Evolutionary conservation across 2,113 vertebrate genomes (phyloP).

Genomic region (Paralichthys olivaceus): DNA sequence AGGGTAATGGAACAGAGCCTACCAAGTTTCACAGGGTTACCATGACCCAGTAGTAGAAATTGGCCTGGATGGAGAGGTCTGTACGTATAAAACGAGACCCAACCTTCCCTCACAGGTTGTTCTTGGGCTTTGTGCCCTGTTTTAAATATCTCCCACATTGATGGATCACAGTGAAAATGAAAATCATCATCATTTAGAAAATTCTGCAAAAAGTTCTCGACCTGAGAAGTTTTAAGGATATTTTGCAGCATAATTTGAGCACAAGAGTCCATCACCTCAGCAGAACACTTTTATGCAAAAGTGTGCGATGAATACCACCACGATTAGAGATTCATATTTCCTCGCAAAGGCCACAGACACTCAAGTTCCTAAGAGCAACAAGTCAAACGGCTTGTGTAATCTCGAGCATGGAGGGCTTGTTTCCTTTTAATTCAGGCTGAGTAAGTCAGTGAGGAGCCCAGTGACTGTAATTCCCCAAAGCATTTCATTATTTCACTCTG

Average conservation of each 20-base stretch:
- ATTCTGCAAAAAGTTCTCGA: constrained; percentile 34
- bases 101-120: constrained; percentile 45
- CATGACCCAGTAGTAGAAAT: constrained; percentile 68
- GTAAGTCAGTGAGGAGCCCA: constrained; percentile 37
- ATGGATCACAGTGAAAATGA: constrained; percentile 39
- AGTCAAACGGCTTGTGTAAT: constrained; percentile 69
- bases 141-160: constrained; percentile 54
- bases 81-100: constrained; percentile 32
- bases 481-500: constrained; percentile 76
- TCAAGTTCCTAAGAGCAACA: constrained; percentile 61
- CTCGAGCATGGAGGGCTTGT: constrained; percentile 55
- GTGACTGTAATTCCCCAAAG: constrained; percentile 72
- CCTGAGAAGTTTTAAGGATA: constrained; percentile 42
- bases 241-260: constrained; percentile 41
- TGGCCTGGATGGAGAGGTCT: constrained; percentile 55
- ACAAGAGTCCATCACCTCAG: constrained; percentile 8
- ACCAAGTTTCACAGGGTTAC: constrained; percentile 69
- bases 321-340: constrained; percentile 49
- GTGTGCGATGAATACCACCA: constrained; percentile 23
- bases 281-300: constrained; percentile 33
- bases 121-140: constrained; percentile 47
- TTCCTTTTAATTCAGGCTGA: constrained; percentile 68
- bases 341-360: constrained; percentile 14
- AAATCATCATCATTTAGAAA: constrained; percentile 34
- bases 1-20: constrained; percentile 70